Conservation (phyloP, 2,113 vertebrate genomes). For the Limnothrissa miodon region DNA sequence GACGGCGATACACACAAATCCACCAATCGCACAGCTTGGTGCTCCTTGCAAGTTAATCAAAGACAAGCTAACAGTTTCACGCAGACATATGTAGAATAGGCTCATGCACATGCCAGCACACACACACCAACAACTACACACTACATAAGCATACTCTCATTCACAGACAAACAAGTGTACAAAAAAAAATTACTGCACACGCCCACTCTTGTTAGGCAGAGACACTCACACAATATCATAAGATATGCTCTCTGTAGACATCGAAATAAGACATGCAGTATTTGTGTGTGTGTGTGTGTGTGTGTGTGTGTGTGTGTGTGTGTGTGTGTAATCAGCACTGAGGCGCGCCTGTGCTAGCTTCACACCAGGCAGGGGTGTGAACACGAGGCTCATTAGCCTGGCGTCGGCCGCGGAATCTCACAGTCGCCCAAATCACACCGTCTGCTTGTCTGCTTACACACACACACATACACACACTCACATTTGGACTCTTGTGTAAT, state of each 20-base stretch:
- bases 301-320: background rate
- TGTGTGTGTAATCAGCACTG: background rate
- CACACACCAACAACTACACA: background rate
- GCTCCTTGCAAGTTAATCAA: background rate
- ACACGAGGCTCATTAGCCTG: background rate
- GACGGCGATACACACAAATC: background rate
- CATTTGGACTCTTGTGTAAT: background rate
- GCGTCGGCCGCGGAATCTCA: background rate
- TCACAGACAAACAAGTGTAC: background rate
- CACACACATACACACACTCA: background rate
- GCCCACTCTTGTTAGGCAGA: background rate
- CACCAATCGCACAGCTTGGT: background rate
- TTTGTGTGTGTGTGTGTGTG: background rate
- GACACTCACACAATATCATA: background rate
- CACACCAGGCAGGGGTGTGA: constrained; percentile 16
- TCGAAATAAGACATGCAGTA: background rate
- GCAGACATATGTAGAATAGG: background rate
- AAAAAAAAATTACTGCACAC: constrained; percentile 9
- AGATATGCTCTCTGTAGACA: constrained; percentile 3
- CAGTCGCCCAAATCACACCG: background rate
- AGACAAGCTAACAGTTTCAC: background rate
- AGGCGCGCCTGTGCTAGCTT: constrained; percentile 1
- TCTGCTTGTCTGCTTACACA: background rate
- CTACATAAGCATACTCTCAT: background rate
- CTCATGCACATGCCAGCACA: too few relatives aligned